phyloP scores from a whole-genome alignment of 1,140 invertebrate species.

The Dinothrombium tinctorium region DNA sequence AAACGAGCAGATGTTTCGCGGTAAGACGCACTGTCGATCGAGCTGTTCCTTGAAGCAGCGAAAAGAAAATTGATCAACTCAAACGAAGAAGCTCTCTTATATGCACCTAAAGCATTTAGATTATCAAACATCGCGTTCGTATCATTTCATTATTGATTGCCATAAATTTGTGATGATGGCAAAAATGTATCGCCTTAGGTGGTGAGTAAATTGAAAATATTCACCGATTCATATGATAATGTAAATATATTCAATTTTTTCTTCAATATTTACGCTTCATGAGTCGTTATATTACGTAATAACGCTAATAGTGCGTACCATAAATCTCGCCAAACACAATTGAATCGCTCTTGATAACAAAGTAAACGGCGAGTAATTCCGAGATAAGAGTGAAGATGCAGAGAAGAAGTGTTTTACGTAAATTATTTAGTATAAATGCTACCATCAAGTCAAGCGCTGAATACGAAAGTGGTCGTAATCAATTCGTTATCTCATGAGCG shows the following conservation, averaged over 20 bases:
- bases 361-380: slow-evolving; percentile 59
- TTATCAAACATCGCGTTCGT: slow-evolving; percentile 87
- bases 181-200: slow-evolving; percentile 93
- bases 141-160: slow-evolving; percentile 91
- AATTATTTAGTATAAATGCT: slow-evolving; percentile 84
- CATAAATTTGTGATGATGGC: slow-evolving; percentile 77
- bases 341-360: slow-evolving; percentile 82
- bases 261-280: slow-evolving; percentile 60
- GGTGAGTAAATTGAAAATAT: slow-evolving; percentile 89
- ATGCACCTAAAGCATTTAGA: slow-evolving; percentile 55
- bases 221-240: slow-evolving; percentile 61
- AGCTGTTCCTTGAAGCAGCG: slow-evolving; percentile 45
- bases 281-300: slow-evolving; percentile 66
- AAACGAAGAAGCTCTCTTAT: no score
- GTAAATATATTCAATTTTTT: slow-evolving; percentile 80
- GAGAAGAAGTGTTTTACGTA: slow-evolving; percentile 47
- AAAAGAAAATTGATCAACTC: neutral
- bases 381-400: slow-evolving; percentile 22
- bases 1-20: slow-evolving; percentile 70
- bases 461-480: slow-evolving; percentile 62
- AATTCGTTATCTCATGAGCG: slow-evolving; percentile 34
- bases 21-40: slow-evolving; percentile 34
- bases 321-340: slow-evolving; percentile 75
- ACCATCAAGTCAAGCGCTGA: slow-evolving; percentile 72
- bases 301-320: slow-evolving; percentile 74